These are phyloP conservation scores for Palythoa heliodiscus DNA, from an alignment of 92 coral and sea anemone genomes.

Conservation along the genomic window DNA sequence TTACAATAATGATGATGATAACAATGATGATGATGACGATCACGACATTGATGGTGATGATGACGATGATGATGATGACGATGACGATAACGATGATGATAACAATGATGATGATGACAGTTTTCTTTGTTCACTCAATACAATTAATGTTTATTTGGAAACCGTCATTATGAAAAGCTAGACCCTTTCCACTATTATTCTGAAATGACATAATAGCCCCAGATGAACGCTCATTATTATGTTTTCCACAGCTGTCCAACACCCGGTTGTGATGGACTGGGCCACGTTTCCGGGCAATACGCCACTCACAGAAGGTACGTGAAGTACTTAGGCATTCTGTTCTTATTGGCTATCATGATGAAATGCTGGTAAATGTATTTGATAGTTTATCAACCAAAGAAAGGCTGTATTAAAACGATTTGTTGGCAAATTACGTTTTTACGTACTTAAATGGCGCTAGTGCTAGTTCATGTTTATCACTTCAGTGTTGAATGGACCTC, in stretches of 20 bases:
- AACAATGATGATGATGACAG: too few species aligned
- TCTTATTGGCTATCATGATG: background rate
- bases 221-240: background rate
- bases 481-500: too few species aligned
- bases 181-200: background rate
- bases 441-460: too few species aligned
- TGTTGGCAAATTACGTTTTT: too few species aligned
- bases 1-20: background rate
- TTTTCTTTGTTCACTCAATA: too few species aligned
- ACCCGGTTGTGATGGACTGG: conserved; percentile 96
- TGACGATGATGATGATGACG: too few species aligned
- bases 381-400: background rate
- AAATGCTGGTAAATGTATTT: background rate
- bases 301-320: conserved; percentile 95
- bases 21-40: background rate
- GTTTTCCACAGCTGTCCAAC: conserved; percentile 82
- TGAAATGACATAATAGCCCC: background rate
- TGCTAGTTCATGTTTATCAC: too few species aligned
- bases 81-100: too few species aligned
- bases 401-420: background rate
- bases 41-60: background rate
- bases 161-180: background rate
- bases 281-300: conserved; percentile 96
- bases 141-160: too few species aligned
- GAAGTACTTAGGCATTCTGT: background rate